phyloP scores from a whole-genome alignment of 2,888 invertebrate species.

The Teleiodes luculella region DNA sequence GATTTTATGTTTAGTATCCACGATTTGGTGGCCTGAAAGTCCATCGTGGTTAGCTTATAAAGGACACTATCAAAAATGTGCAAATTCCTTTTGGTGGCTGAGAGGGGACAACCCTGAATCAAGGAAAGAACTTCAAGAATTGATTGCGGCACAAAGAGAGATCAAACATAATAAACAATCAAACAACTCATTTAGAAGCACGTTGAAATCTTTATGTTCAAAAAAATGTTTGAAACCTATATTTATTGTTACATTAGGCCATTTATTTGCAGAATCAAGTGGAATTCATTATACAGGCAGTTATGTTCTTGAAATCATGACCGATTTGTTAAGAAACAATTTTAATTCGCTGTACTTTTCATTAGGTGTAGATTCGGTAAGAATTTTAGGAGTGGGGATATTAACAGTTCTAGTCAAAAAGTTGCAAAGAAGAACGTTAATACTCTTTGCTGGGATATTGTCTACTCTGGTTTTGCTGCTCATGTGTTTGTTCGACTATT shows the following conservation, averaged over 20 bases:
- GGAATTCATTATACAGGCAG: neutral
- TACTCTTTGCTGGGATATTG: neutral
- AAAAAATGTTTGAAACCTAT: constrained; percentile 3
- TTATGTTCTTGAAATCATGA: neutral
- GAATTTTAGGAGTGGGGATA: neutral
- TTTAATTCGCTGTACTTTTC: neutral
- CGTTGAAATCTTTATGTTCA: constrained; percentile 19
- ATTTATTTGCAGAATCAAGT: neutral
- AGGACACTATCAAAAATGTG: constrained; percentile 26
- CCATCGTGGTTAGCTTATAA: constrained; percentile 28
- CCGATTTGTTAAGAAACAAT: neutral
- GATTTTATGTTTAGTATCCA: constrained; percentile 19
- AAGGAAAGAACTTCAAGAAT: constrained; percentile 21
- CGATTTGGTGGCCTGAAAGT: constrained; percentile 26
- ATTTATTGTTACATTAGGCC: neutral
- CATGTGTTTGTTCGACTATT: neutral
- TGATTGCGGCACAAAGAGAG: constrained; percentile 25
- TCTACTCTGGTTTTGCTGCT: neutral
- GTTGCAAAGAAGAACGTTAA: neutral
- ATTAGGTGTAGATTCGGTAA: neutral
- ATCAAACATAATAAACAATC: neutral
- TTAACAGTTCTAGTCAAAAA: neutral
- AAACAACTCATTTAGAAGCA: neutral
- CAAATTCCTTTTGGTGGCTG: constrained; percentile 23
- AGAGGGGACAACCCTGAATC: constrained; percentile 22